Percentiles rank a stretch among this genome's conserved stretches.
phyloP scores from a whole-genome alignment of 2,113 vertebrate genomes.

The Neomonachus schauinslandi region DNA sequence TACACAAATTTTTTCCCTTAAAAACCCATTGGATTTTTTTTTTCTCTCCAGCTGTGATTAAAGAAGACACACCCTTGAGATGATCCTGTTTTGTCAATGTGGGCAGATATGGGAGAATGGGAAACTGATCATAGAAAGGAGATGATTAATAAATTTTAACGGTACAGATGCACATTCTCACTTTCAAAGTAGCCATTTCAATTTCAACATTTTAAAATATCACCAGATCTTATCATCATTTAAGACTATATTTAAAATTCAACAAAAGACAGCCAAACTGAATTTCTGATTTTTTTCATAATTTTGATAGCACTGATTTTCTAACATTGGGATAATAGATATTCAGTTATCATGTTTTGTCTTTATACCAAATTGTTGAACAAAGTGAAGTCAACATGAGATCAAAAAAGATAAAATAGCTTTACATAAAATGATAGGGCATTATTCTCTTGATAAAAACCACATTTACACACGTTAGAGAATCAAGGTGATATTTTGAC shows the following conservation, averaged over 20 bases:
- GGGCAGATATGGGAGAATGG: background rate
- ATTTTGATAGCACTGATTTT: background rate
- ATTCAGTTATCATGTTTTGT: background rate
- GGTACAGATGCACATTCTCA: background rate
- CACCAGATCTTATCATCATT: background rate
- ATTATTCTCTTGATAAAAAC: background rate
- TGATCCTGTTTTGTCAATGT: background rate
- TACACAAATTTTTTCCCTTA: background rate
- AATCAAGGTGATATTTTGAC: background rate
- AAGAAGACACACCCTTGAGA: background rate
- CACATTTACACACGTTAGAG: background rate
- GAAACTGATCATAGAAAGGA: background rate
- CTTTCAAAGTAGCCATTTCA: background rate
- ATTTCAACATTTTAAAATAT: constrained; percentile 2
- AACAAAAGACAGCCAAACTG: background rate
- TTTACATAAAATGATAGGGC: background rate
- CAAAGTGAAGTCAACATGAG: background rate
- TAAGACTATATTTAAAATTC: background rate
- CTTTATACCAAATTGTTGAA: background rate
- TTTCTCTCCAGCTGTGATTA: background rate
- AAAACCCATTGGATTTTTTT: background rate
- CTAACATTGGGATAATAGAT: background rate
- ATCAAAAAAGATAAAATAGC: background rate
- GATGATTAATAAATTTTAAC: background rate
- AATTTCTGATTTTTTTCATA: background rate